Conservation (phyloP, 2,113 vertebrate genomes). For the Hiodon alosoides region DNA sequence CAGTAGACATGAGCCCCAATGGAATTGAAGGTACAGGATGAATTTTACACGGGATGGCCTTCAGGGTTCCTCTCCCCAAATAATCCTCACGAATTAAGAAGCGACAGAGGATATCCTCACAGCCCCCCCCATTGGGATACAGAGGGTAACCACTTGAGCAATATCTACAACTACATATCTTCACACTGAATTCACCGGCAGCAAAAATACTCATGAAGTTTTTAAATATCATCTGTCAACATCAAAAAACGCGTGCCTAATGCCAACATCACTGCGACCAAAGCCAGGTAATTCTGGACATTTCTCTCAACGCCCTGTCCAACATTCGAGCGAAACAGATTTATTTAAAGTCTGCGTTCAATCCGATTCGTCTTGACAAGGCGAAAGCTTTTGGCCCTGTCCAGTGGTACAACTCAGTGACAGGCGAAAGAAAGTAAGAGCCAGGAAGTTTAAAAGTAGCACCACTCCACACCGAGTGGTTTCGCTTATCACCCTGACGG, state of each 20-base stretch:
- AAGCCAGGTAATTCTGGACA: conserved; percentile 4
- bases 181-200: conserved; percentile 26
- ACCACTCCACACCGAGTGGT: conserved; percentile 21
- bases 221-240: conserved; percentile 35
- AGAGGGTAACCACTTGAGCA: conserved; percentile 19
- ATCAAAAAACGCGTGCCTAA: conserved; percentile 6
- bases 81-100: neutral
- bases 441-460: conserved; percentile 22
- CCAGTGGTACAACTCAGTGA: conserved; percentile 25
- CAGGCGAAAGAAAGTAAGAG: conserved; percentile 36
- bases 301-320: conserved; percentile 24
- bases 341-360: conserved; percentile 20
- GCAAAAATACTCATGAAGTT: conserved; percentile 33
- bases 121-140: neutral
- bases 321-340: conserved; percentile 14
- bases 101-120: conserved; percentile 1
- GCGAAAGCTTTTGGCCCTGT: conserved; percentile 19
- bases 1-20: no score
- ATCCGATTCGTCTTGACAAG: conserved; percentile 27
- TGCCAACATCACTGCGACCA: conserved; percentile 18
- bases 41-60: no score
- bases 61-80: no score
- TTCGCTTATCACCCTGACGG: conserved; percentile 25
- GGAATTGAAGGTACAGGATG: no score
- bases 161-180: conserved; percentile 22